These are phyloP conservation scores for Labrus mixtus DNA, from an alignment of 2,113 vertebrate genomes.

Conservation along the genomic window DNA sequence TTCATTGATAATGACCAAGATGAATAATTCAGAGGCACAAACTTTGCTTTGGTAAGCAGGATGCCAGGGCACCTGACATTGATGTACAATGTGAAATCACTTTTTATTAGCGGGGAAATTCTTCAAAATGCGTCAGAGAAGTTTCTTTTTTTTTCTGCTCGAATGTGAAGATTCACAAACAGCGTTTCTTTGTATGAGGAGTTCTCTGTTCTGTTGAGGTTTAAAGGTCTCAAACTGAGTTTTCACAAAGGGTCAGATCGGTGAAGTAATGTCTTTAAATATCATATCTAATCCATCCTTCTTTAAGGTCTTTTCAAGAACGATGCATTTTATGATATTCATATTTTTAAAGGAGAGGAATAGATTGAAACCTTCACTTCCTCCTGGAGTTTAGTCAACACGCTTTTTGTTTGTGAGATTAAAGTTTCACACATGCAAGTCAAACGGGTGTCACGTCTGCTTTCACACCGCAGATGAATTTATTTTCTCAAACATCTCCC, in stretches of 20 bases:
- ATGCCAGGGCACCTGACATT: conserved; percentile 79
- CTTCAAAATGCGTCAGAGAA: conserved; percentile 59
- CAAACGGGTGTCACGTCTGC: conserved; percentile 39
- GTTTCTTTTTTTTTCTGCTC: conserved; percentile 39
- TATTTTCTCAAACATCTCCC: conserved; percentile 49
- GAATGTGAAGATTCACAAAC: conserved; percentile 44
- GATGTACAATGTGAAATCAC: conserved; percentile 82
- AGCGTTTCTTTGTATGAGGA: conserved; percentile 40
- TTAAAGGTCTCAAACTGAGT: conserved; percentile 26
- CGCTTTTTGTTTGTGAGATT: conserved; percentile 41
- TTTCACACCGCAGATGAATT: conserved; percentile 58
- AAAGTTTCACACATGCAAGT: conserved; percentile 40
- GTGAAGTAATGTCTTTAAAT: conserved; percentile 51
- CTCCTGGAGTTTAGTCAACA: neutral
- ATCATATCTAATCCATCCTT: neutral
- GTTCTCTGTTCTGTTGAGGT: neutral
- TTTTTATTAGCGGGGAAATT: conserved; percentile 80
- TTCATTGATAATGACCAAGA: conserved; percentile 87
- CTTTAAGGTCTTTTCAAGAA: conserved; percentile 28
- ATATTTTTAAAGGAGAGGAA: conserved; percentile 1
- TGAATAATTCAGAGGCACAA: conserved; percentile 84
- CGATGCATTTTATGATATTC: conserved; percentile 1
- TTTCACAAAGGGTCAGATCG: conserved; percentile 32
- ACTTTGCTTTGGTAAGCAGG: conserved; percentile 85
- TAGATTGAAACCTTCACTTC: neutral